Percentiles rank a stretch among this genome's conserved stretches.
Conservation (phyloP, 1,140 invertebrate species). For the Zaprionus ghesquierei region DNA sequence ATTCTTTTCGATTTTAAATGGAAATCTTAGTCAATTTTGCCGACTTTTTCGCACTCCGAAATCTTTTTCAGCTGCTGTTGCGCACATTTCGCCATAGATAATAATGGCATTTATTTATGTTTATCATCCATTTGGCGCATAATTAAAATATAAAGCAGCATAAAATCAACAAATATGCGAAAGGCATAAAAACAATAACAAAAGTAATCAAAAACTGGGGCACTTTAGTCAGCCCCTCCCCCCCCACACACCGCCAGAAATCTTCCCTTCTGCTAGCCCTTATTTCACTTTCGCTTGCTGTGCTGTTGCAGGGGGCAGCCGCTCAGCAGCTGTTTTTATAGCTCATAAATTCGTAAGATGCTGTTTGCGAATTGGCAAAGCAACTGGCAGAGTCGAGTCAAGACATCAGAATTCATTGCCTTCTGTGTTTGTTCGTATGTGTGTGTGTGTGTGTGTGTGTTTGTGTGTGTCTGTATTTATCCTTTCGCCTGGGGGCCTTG, state of each 20-base stretch:
- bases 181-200: constrained; percentile 77
- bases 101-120: constrained; percentile 44
- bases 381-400: constrained; percentile 37
- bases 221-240: constrained; percentile 39
- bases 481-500: constrained; percentile 56
- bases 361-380: constrained; percentile 62
- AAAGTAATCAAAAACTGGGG: constrained; percentile 76
- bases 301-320: constrained; percentile 2
- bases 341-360: constrained; percentile 80
- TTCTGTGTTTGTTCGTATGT: constrained; percentile 13
- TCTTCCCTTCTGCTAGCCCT: background rate
- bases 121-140: constrained; percentile 73
- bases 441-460: background rate
- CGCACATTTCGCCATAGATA: constrained; percentile 5
- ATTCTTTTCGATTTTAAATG: background rate
- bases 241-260: background rate
- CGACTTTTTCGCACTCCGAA: background rate
- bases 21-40: background rate
- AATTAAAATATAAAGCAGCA: constrained; percentile 72
- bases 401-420: constrained; percentile 75
- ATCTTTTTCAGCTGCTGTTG: background rate
- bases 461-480: constrained; percentile 48
- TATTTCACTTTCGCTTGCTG: background rate
- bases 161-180: constrained; percentile 67
- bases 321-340: constrained; percentile 77